Evolutionary conservation across 2,888 invertebrate genomes (phyloP).

Genomic region (Cylloceria caligata): DNA sequence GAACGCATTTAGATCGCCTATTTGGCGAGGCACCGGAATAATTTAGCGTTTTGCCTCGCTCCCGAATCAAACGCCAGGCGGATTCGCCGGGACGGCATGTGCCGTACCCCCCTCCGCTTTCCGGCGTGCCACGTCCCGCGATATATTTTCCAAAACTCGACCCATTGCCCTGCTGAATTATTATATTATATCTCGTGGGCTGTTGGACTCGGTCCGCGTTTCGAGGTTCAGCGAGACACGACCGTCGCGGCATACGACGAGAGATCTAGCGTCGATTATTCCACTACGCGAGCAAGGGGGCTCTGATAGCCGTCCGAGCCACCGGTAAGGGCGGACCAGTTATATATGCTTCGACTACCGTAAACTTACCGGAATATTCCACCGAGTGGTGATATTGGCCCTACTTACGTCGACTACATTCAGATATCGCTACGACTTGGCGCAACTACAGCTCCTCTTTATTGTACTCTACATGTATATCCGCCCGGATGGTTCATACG

Average conservation of each 20-base stretch:
- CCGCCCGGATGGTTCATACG: slow-evolving; percentile 4
- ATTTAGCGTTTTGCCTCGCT: slow-evolving; percentile 78
- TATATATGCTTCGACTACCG: slow-evolving; percentile 1
- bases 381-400: slow-evolving; percentile 29
- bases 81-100: slow-evolving; percentile 44
- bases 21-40: slow-evolving; percentile 80
- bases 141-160: slow-evolving; percentile 64
- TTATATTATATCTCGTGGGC: slow-evolving; percentile 65
- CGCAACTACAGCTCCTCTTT: slow-evolving; percentile 23
- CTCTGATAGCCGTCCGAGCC: slow-evolving; percentile 49
- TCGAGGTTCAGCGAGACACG: slow-evolving; percentile 38
- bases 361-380: slow-evolving; percentile 12
- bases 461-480: slow-evolving; percentile 14
- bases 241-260: slow-evolving; percentile 16
- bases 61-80: slow-evolving; percentile 62
- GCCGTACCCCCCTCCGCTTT: slow-evolving; percentile 21
- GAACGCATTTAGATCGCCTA: slow-evolving; percentile 82
- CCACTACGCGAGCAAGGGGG: slow-evolving; percentile 45
- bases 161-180: slow-evolving; percentile 64
- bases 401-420: slow-evolving; percentile 57
- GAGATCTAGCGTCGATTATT: slow-evolving; percentile 62
- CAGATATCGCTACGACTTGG: slow-evolving; percentile 51
- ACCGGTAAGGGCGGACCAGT: slow-evolving; percentile 32
- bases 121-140: slow-evolving; percentile 31
- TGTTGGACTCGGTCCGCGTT: slow-evolving; percentile 40